Evolutionary conservation across 1,140 invertebrate species (phyloP), one percentile per base, ranked within the genome.

Genomic region (Macrotrachela quadricornifera): DNA sequence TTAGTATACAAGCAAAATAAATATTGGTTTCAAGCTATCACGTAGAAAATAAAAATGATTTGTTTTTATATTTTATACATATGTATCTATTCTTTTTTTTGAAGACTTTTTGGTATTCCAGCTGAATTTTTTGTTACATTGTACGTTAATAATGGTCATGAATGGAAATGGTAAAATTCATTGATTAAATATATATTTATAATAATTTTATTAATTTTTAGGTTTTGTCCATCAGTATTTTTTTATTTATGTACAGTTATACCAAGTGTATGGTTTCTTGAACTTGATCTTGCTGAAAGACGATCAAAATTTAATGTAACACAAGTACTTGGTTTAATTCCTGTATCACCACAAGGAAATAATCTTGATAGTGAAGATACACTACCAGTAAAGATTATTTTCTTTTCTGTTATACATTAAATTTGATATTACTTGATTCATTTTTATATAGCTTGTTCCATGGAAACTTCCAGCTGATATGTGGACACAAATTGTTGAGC

Each of bases 401-500:
- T 4, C 2, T 2, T 30, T 30, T 4, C 21, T 30, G 2, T 30
- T 30, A 30, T 30, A 30, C 2, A 30, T 30, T 30, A 30, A 30
- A 4, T 4, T 30, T 30, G 21, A 4, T 30, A n/a, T n/a, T n/a
- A n/a, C n/a, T n/a, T n/a, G n/a, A n/a, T 30, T 30, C 21, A 4
- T 30, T 30, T 30, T 8, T 30, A 30, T 4, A 4, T 8, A 30
- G 21, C 21, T 30, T 30, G 21, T 30, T 30, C 21, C 21, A 30
- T 30, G 21, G 21, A 30, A 30, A 30, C 2, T 30, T 30, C 21
- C 21, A 4, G 21, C 21, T 2, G 21, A 30, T 81, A 18, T 30
- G 21, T 86, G 82, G 83, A 80, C 84, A 41, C 82, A 80, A 0
- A 68, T 85, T 6, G 81, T 88, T 40, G 84, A 88, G 60, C 85